These are phyloP conservation scores for Muscicapa comitata DNA, from an alignment of 2,797 vertebrate species.

Conservation along the genomic window DNA sequence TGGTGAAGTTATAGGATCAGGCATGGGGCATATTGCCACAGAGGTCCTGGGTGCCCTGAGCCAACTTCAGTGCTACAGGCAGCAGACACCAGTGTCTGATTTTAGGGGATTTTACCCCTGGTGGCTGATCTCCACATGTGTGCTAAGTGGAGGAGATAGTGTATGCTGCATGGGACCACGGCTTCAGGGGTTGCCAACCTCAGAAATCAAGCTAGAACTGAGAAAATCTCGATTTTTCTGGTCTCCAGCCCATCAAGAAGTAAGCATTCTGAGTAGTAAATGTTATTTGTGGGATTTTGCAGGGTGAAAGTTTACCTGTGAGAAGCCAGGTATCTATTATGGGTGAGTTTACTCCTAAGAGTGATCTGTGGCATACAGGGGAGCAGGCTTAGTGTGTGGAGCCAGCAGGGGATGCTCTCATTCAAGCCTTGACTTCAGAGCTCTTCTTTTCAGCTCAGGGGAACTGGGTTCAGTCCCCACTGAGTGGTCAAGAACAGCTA, in stretches of 20 bases:
- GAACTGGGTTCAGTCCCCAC: neutral
- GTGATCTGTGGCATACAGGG: neutral
- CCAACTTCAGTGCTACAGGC: neutral
- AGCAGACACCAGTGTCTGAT: neutral
- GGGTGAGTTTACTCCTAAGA: neutral
- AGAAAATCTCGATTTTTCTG: neutral
- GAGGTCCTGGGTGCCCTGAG: neutral
- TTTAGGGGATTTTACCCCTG: neutral
- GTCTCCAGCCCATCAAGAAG: neutral
- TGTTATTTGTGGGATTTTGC: neutral
- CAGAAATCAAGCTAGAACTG: neutral
- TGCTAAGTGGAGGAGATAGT: neutral
- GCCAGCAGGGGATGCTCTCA: rapidly evolving
- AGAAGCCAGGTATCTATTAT: neutral
- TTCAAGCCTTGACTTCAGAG: neutral
- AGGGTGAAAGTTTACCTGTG: neutral
- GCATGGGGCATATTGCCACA: neutral
- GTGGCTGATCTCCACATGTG: neutral
- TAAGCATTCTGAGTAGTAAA: neutral
- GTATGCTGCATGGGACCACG: neutral
- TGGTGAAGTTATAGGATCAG: neutral
- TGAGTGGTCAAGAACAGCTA: neutral
- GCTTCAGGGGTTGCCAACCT: neutral
- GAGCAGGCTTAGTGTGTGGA: neutral
- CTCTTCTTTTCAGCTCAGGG: neutral